Conservation (phyloP, 2,888 invertebrate species). For the Alsophila aescularia region DNA sequence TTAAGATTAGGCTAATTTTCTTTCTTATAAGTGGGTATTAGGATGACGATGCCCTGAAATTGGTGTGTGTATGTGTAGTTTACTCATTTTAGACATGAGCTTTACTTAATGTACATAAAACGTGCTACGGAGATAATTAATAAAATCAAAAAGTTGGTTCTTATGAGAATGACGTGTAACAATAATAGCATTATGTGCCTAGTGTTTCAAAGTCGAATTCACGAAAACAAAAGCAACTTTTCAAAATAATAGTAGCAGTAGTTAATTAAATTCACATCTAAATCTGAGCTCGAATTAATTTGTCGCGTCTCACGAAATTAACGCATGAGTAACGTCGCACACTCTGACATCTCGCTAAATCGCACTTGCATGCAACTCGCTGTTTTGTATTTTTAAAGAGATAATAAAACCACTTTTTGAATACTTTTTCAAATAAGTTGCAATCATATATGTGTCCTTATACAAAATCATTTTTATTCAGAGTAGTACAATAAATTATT, state of each 20-base stretch:
- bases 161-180: too few species aligned
- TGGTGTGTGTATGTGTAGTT: neutral
- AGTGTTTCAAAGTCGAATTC: neutral
- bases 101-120: too few species aligned
- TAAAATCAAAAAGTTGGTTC: too few species aligned
- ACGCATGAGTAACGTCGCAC: slow-evolving; percentile 77
- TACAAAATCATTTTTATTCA: too few species aligned
- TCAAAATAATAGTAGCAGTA: slow-evolving; percentile 20
- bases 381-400: slow-evolving; percentile 45
- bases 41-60: slow-evolving; percentile 1
- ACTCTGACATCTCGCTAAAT: slow-evolving; percentile 78
- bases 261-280: slow-evolving; percentile 60
- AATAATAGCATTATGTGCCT: too few species aligned
- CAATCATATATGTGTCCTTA: too few species aligned
- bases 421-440: too few species aligned
- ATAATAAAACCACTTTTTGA: slow-evolving; percentile 32
- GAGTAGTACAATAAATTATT: too few species aligned
- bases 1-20: slow-evolving; percentile 25
- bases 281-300: slow-evolving; percentile 78
- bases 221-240: slow-evolving; percentile 9
- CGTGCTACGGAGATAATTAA: too few species aligned
- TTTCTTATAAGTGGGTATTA: slow-evolving; percentile 16
- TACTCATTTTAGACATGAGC: neutral
- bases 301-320: slow-evolving; percentile 75
- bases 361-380: slow-evolving; percentile 67